Percentiles rank a stretch among this genome's conserved stretches.
phyloP scores from a whole-genome alignment of 2,113 vertebrate genomes.

The Halcyon malimbica region DNA sequence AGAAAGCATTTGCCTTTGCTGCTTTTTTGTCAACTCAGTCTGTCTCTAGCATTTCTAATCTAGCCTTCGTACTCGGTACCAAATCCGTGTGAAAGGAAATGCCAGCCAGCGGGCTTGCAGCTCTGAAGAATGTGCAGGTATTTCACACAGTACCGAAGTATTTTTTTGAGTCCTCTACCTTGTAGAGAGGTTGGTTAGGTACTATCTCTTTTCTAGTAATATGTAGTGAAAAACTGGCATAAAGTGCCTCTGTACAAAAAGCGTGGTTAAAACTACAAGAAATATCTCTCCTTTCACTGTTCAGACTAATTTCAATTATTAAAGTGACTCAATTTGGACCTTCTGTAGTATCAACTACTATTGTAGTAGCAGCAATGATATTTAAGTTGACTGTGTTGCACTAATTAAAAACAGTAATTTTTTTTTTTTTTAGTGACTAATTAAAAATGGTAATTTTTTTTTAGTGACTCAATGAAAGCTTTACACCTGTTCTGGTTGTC shows the following conservation, averaged over 20 bases:
- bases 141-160: accelerated
- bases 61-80: background rate
- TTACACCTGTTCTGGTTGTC: background rate
- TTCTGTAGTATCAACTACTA: background rate
- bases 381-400: background rate
- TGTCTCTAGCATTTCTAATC: background rate
- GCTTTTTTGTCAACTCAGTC: background rate
- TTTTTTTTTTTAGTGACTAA: background rate
- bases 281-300: background rate
- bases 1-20: background rate
- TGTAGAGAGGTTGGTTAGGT: background rate
- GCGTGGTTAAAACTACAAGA: background rate
- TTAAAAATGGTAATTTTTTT: background rate
- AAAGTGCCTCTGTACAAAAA: background rate
- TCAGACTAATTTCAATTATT: background rate
- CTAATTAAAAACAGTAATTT: background rate
- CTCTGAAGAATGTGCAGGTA: background rate
- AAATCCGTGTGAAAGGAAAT: background rate
- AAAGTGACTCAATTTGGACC: background rate
- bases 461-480: background rate
- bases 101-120: background rate
- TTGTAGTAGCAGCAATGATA: background rate
- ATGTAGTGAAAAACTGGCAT: background rate
- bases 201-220: background rate
- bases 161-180: background rate